A percentile compares a stretch with the other conserved stretches of the same genome.
Evolutionary conservation across 2,888 invertebrate genomes (phyloP).

Genomic region (Cantharis nigra): DNA sequence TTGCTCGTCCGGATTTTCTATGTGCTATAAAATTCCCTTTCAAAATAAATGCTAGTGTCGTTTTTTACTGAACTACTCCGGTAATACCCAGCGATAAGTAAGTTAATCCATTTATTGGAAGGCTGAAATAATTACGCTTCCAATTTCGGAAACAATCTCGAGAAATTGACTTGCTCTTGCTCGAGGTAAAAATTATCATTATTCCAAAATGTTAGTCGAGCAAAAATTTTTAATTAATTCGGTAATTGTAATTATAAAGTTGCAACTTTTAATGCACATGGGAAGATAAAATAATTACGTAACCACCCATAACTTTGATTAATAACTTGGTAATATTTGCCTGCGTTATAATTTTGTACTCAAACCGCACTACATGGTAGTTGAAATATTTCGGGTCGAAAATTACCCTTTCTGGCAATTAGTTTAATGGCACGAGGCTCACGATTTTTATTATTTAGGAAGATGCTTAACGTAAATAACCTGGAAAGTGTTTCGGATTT

Average conservation of each 20-base stretch:
- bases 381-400: constrained; percentile 4
- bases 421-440: background rate
- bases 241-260: background rate
- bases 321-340: background rate
- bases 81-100: background rate
- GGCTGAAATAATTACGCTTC: background rate
- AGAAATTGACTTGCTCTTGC: background rate
- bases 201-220: background rate
- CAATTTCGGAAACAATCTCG: background rate
- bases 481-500: background rate
- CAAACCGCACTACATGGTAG: constrained; percentile 1
- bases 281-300: background rate
- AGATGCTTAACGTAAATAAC: background rate
- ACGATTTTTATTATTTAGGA: background rate
- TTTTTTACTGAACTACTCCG: background rate
- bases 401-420: constrained; percentile 1
- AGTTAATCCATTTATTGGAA: background rate
- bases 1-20: background rate
- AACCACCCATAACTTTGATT: constrained; percentile 1
- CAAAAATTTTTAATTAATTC: background rate
- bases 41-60: background rate
- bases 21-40: background rate
- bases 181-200: background rate
- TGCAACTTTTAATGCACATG: background rate
- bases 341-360: constrained; percentile 1